Conservation (phyloP, 2,888 invertebrate genomes). For the Perdita meconis region DNA sequence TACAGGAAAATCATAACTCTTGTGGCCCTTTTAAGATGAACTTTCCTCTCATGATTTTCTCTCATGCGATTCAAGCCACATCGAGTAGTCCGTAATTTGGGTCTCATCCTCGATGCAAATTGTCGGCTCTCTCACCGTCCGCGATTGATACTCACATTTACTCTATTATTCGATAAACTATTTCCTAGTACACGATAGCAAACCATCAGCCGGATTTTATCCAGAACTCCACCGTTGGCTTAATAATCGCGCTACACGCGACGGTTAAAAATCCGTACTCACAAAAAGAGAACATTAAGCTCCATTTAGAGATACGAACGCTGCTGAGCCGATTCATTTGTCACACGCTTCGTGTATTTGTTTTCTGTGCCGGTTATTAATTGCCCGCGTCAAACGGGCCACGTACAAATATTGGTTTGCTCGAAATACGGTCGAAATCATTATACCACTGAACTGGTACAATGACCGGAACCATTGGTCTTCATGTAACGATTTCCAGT, state of each 20-base stretch:
- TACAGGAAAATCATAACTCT: too few species aligned
- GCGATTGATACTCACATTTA: constrained; percentile 37
- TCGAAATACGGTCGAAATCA: constrained; percentile 41
- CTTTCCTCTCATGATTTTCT: too few species aligned
- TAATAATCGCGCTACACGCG: not conserved
- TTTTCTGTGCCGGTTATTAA: constrained; percentile 50
- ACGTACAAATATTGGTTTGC: constrained; percentile 51
- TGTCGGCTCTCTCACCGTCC: constrained; percentile 12
- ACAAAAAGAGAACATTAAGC: constrained; percentile 31
- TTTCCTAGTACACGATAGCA: constrained; percentile 25
- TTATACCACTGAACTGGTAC: constrained; percentile 11
- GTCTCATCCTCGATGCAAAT: constrained; percentile 51
- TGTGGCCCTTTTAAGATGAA: too few species aligned
- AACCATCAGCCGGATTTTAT: not conserved
- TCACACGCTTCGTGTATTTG: constrained; percentile 45
- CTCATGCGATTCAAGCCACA: too few species aligned
- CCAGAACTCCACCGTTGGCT: not conserved
- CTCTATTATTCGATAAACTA: constrained; percentile 38
- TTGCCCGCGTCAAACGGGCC: constrained; percentile 37
- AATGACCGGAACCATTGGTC: not conserved
- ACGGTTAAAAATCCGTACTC: constrained; percentile 23
- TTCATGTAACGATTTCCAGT: not conserved
- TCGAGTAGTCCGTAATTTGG: constrained; percentile 18
- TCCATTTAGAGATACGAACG: constrained; percentile 3
- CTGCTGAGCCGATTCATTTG: constrained; percentile 35